A percentile compares a stretch with the other conserved stretches of the same genome.
Evolutionary conservation across 1,140 invertebrate species (phyloP).

Genomic region (Pogonomyrmex barbatus): DNA sequence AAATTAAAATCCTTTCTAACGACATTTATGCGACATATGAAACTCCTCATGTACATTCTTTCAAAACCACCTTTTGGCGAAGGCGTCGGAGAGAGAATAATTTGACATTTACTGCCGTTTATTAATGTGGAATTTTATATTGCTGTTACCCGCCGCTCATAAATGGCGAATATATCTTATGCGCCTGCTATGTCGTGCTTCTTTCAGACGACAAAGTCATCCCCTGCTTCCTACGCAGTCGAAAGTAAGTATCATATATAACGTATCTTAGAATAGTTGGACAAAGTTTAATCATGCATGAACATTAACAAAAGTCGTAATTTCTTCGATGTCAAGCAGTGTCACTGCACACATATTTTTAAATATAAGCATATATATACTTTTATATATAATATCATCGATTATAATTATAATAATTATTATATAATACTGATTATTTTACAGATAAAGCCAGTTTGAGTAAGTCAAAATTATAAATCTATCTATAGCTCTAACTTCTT

Average conservation of each 20-base stretch:
- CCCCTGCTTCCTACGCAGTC: background rate
- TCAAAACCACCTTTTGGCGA: background rate
- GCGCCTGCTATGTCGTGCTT: constrained; percentile 11
- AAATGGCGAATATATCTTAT: background rate
- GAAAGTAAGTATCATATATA: background rate
- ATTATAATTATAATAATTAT: background rate
- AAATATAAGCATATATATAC: background rate
- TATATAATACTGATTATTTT: background rate
- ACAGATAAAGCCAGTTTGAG: background rate
- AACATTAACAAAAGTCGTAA: background rate
- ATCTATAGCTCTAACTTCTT: background rate
- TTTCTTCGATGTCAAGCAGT: background rate
- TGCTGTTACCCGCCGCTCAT: constrained; percentile 15
- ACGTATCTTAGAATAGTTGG: background rate
- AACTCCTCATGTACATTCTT: background rate
- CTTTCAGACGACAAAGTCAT: constrained; percentile 11
- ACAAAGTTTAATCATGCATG: background rate
- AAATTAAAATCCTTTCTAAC: constrained; percentile 27
- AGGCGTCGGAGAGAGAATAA: constrained; percentile 24
- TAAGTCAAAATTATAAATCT: background rate
- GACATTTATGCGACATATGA: background rate
- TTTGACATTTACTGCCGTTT: constrained; percentile 21
- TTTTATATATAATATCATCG: background rate
- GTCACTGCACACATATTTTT: background rate
- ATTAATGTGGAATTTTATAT: constrained; percentile 34